Evolutionary conservation across 2,113 vertebrate species (phyloP).

Genomic region (Sinocyclocheilus rhinocerous): DNA sequence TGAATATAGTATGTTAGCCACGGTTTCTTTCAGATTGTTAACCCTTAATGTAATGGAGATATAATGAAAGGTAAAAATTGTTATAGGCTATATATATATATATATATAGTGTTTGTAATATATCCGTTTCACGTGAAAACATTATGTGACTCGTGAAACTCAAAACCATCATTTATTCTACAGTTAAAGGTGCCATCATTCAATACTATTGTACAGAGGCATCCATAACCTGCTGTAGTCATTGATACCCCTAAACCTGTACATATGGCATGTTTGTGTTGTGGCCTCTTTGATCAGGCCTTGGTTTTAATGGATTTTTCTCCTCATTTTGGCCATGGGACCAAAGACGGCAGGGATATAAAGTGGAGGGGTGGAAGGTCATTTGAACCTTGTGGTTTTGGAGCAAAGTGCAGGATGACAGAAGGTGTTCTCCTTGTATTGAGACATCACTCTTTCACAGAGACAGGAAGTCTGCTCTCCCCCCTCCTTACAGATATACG

Average conservation of each 20-base stretch:
- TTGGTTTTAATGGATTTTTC: constrained; percentile 74
- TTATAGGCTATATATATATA: too few species aligned
- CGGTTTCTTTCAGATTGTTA: not conserved
- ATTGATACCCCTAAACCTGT: constrained; percentile 76
- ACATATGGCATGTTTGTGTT: constrained; percentile 73
- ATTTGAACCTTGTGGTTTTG: constrained; percentile 78
- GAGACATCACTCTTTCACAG: constrained; percentile 64
- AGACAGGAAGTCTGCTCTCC: constrained; percentile 83
- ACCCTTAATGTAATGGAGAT: not conserved
- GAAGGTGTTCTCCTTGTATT: constrained; percentile 66
- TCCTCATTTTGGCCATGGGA: constrained; percentile 62
- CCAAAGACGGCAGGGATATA: constrained; percentile 38
- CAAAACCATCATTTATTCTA: constrained; percentile 72
- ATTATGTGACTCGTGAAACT: constrained; percentile 64
- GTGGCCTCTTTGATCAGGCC: constrained; percentile 74
- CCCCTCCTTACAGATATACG: constrained; percentile 60
- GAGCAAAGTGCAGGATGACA: constrained; percentile 76
- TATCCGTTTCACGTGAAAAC: not conserved
- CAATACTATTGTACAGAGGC: constrained; percentile 70
- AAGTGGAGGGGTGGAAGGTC: constrained; percentile 66
- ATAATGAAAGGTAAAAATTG: too few species aligned
- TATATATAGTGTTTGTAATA: not conserved
- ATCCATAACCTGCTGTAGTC: constrained; percentile 69
- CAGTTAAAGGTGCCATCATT: constrained; percentile 77
- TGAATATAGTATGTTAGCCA: not conserved